Percentiles rank a stretch among this genome's conserved stretches.
Evolutionary conservation across 1,140 invertebrate genomes (phyloP).

Genomic region (Zaprionus capensis): DNA sequence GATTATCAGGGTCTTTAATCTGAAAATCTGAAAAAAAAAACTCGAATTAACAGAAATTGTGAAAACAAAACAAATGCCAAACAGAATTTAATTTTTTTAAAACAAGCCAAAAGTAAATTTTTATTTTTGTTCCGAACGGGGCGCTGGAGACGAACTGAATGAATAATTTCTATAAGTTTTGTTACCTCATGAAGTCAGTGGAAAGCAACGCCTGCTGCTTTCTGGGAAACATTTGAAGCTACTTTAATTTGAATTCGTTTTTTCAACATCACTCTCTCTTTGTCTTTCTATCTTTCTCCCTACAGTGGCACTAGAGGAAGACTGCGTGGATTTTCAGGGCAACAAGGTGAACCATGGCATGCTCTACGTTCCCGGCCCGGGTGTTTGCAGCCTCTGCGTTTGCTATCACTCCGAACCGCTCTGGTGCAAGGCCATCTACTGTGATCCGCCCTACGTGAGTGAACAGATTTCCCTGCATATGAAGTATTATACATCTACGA

Average conservation of each 20-base stretch:
- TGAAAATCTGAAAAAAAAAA: no score
- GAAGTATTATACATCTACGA: neutral
- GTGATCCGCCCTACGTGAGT: slow-evolving; percentile 92
- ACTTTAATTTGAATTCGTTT: neutral
- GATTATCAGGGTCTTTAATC: no score
- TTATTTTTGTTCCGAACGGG: no score
- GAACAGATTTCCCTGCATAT: neutral
- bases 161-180: no score
- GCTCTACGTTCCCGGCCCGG: slow-evolving; percentile 92
- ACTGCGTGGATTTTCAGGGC: slow-evolving; percentile 92
- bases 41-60: no score
- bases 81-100: no score
- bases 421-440: slow-evolving; percentile 94
- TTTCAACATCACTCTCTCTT: neutral
- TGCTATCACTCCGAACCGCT: slow-evolving; percentile 93
- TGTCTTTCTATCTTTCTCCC: slow-evolving; percentile 13
- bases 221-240: no score
- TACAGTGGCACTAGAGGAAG: slow-evolving; percentile 88
- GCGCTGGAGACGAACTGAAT: no score
- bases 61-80: no score
- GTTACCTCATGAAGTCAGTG: no score
- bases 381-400: slow-evolving; percentile 93
- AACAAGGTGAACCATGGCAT: slow-evolving; percentile 90
- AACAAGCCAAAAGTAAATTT: no score
- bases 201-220: neutral